Evolutionary conservation across 2,113 vertebrate genomes (phyloP).

Genomic region (Psephotus haematonotus): DNA sequence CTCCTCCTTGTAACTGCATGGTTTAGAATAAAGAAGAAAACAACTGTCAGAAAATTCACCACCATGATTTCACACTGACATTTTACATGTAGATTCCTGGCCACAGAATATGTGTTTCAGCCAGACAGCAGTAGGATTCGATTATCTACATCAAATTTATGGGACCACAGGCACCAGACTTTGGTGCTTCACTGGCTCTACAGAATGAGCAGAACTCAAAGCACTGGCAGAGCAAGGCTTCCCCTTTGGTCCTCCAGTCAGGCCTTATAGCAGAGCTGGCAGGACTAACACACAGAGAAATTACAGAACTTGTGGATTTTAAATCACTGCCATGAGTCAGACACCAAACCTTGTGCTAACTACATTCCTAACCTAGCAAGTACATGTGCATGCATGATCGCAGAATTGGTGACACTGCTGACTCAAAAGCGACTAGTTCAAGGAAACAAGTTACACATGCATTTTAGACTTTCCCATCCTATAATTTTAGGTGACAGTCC

Average conservation of each 20-base stretch:
- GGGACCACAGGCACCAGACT: background rate
- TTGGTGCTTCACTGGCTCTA: background rate
- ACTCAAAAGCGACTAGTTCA: background rate
- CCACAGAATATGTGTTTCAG: background rate
- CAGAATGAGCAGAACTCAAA: background rate
- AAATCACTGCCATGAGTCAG: background rate
- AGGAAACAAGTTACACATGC: background rate
- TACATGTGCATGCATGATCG: accelerated
- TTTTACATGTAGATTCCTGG: background rate
- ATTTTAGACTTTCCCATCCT: background rate
- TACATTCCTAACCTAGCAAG: background rate
- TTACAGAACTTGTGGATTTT: background rate
- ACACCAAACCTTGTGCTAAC: background rate
- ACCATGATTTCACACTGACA: background rate
- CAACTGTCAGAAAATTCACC: background rate
- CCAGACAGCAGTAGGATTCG: background rate
- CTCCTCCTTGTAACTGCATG: background rate
- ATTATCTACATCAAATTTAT: background rate
- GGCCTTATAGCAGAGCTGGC: background rate
- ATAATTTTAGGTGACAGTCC: background rate
- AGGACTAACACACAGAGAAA: background rate
- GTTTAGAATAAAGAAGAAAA: background rate
- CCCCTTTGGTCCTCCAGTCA: background rate
- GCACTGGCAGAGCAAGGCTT: background rate
- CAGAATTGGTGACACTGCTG: background rate